phyloP scores from a whole-genome alignment of 2,113 vertebrate genomes.

The Zosterops borbonicus region DNA sequence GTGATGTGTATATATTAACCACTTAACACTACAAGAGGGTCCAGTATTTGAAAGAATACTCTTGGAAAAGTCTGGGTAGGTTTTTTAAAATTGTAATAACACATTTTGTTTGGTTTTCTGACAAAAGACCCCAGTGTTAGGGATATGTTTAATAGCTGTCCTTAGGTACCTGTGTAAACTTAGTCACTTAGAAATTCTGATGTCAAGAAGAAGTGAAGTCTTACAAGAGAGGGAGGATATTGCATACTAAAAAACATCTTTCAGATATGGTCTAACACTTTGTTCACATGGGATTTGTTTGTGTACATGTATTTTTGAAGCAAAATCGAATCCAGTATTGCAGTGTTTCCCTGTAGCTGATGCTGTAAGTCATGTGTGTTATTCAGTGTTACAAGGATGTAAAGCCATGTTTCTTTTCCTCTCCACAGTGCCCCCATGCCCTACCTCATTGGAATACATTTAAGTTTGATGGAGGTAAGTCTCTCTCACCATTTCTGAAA shows the following conservation, averaged over 20 bases:
- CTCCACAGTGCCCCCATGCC: conserved; percentile 85
- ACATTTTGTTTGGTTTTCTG: not conserved
- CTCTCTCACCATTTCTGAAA: not conserved
- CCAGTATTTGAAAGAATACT: not conserved
- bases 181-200: not conserved
- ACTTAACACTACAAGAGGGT: not conserved
- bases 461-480: conserved; percentile 88
- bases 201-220: not conserved
- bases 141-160: not conserved
- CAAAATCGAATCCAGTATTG: conserved; percentile 50
- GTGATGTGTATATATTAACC: not conserved
- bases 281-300: not conserved
- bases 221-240: not conserved
- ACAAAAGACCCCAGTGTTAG: not conserved
- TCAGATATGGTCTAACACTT: not conserved
- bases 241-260: not conserved
- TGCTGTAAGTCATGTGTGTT: not conserved
- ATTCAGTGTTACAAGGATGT: conserved; percentile 28
- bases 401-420: conserved; percentile 68
- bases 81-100: not conserved
- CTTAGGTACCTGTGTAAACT: not conserved
- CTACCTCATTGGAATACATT: conserved; percentile 89
- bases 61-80: not conserved
- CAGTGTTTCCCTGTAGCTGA: not conserved
- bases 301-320: conserved; percentile 23